Evolutionary conservation across 2,113 vertebrate genomes (phyloP), one percentile per base, ranked within the genome.

Genomic region (Oreochromis aureus): DNA sequence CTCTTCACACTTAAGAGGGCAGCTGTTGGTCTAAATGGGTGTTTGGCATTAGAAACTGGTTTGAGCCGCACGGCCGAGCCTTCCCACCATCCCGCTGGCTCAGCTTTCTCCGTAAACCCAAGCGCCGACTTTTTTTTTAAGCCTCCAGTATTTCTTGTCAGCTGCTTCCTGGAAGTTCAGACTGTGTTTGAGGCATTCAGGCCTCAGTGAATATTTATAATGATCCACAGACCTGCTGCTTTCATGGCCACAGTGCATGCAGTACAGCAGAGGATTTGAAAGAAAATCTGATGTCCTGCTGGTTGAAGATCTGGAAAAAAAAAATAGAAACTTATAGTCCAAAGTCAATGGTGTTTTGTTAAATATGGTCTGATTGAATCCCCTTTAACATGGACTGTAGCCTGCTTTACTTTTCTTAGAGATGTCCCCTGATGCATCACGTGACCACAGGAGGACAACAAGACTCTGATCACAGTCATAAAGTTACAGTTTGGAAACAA

Each of bases 1-100:
- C 12, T 69, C 61, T 80, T 81, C 46, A 6, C 36, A 80, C 90
- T 91, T 89, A 88, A 87, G 89, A 90, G 73, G 83, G 93, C 94
- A 94, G 93, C 94, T 95, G 95, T 79, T n/a, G 87, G 81, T 86
- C 86, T 82, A 59, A 90, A 84, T 58, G 48, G 16, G 27, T 10
- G 18, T 82, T 80, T 27, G 87, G 91, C 86, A 84, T 87, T 54
- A 89, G 89, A 51, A 94, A 92, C 93, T 86, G 53, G 94, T 95
- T 92, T 92, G 86, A 95, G 59, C 95, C 5, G 86, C 87, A 36
- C 27, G 5, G 39, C 24, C 8, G 12, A 41, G 51, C 73, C 53
- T 24, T 41, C 11, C 24, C 79, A 6, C 69, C 24, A 2, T 12
- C 10, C 44, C 46, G 6, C 44, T 78, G 73, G 84, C 80, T 91